These are phyloP conservation scores for Calidris pygmaea DNA, from an alignment of 2,113 vertebrate genomes.

Conservation along the genomic window DNA sequence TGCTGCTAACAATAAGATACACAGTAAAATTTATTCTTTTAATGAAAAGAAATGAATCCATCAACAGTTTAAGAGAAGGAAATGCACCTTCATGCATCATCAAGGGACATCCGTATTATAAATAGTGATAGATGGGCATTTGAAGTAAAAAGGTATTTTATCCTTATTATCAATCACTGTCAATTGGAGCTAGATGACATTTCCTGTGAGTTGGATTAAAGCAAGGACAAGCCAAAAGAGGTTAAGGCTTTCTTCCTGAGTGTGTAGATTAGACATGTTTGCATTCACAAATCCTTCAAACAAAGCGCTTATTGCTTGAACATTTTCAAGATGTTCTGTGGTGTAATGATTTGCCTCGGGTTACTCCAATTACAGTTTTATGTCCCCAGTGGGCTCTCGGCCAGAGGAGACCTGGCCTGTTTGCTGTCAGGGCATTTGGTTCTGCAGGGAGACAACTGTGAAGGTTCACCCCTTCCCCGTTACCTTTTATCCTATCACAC, in stretches of 20 bases:
- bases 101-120: background rate
- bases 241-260: background rate
- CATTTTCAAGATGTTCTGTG: background rate
- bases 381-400: background rate
- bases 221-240: background rate
- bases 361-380: background rate
- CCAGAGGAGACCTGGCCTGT: background rate
- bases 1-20: background rate
- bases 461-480: background rate
- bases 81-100: background rate
- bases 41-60: background rate
- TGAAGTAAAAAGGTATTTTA: conserved; percentile 14
- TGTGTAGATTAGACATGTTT: background rate
- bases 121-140: background rate
- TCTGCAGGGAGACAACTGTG: background rate
- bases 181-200: background rate
- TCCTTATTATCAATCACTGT: background rate
- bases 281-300: conserved; percentile 19
- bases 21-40: background rate
- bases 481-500: background rate
- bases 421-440: background rate
- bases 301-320: background rate
- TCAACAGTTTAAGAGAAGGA: background rate
- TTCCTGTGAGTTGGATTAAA: background rate
- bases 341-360: background rate